Conservation (phyloP, 2,888 invertebrate genomes). For the Plagiodera versicolora region DNA sequence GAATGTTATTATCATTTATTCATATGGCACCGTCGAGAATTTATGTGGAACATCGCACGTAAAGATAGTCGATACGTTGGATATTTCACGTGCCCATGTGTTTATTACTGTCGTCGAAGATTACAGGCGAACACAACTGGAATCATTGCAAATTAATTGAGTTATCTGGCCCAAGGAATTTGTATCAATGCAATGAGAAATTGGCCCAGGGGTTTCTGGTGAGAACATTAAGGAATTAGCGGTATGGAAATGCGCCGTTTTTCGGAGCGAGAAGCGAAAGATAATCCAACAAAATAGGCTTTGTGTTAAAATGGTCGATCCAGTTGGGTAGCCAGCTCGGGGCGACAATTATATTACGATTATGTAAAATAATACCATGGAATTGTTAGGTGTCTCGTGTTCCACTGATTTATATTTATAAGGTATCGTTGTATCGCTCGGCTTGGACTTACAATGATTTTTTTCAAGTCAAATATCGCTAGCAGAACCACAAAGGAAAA, state of each 20-base stretch:
- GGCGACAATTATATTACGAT: slow-evolving; percentile 39
- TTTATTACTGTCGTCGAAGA: slow-evolving; percentile 12
- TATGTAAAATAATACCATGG: slow-evolving; percentile 37
- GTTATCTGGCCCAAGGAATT: background rate
- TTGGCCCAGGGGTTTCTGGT: too few relatives aligned
- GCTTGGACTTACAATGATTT: background rate
- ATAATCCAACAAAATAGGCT: slow-evolving; percentile 35
- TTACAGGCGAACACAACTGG: background rate
- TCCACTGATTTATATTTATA: slow-evolving; percentile 29
- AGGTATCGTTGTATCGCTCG: background rate
- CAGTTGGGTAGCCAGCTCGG: slow-evolving; percentile 23
- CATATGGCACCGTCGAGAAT: slow-evolving; percentile 29
- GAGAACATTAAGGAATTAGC: slow-evolving; percentile 1
- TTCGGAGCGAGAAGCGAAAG: slow-evolving; percentile 25
- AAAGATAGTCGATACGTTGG: slow-evolving; percentile 27
- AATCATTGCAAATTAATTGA: slow-evolving; percentile 8
- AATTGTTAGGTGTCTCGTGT: slow-evolving; percentile 27
- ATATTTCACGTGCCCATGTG: slow-evolving; percentile 15
- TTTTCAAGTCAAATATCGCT: background rate
- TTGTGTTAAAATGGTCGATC: slow-evolving; percentile 29
- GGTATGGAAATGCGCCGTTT: background rate
- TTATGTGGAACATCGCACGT: slow-evolving; percentile 29
- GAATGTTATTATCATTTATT: slow-evolving; percentile 36
- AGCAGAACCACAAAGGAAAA: background rate
- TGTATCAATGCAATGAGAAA: too few relatives aligned